Percentiles rank a stretch among this genome's conserved stretches.
Evolutionary conservation across 2,797 vertebrate species (phyloP).

Genomic region (Pyrocephalus nanus): DNA sequence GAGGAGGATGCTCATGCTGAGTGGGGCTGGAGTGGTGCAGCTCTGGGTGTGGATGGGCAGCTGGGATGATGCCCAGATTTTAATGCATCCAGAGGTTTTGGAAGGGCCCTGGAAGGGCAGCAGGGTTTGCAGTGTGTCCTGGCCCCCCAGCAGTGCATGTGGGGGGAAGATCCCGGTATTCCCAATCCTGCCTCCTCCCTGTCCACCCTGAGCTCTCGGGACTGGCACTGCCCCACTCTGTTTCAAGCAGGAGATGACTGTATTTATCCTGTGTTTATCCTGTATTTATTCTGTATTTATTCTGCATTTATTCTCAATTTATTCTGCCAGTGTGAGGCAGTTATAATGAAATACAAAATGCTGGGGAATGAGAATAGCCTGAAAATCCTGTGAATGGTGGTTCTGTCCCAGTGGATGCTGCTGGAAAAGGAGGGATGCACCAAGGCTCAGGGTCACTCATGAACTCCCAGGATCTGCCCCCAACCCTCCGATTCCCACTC

Average conservation of each 20-base stretch:
- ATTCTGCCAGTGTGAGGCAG: not conserved
- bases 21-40: not conserved
- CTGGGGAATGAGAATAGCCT: not conserved
- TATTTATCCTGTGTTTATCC: not conserved
- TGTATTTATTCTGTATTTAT: not conserved
- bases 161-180: not conserved
- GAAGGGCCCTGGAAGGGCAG: not conserved
- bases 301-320: not conserved
- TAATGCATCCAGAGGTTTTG: not conserved
- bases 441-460: accelerated
- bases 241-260: not conserved
- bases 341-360: not conserved
- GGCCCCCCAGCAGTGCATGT: no score
- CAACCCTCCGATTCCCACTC: not conserved
- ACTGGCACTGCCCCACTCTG: not conserved
- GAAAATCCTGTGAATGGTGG: not conserved
- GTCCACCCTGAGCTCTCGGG: not conserved
- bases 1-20: not conserved
- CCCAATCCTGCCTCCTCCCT: not conserved
- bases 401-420: not conserved
- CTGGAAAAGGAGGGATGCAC: not conserved
- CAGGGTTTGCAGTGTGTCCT: not conserved
- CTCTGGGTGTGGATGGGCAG: not conserved
- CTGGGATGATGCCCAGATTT: not conserved
- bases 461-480: not conserved